A percentile compares a stretch with the other conserved stretches of the same genome.
These are phyloP conservation scores for Acyrthosiphon pisum DNA, from an alignment of 1,140 invertebrate species.

Conservation along the genomic window DNA sequence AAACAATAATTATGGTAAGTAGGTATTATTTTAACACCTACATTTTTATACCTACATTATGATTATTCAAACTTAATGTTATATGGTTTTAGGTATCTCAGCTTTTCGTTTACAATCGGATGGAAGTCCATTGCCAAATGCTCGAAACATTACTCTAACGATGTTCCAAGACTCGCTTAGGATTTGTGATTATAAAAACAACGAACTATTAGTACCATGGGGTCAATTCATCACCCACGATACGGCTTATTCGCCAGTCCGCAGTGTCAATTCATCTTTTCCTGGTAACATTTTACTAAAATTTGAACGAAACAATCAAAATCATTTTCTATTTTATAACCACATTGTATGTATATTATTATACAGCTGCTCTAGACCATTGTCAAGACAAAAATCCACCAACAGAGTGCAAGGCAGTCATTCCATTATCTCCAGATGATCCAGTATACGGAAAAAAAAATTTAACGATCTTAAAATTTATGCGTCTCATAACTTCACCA, in stretches of 20 bases:
- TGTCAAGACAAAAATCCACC: not conserved
- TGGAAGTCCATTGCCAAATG: conserved; percentile 65
- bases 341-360: not conserved
- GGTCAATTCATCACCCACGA: conserved; percentile 39
- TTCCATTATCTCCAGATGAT: not conserved
- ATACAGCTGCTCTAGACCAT: not conserved
- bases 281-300: not conserved
- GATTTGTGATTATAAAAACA: conserved; percentile 37
- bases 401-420: not conserved
- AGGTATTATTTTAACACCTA: not conserved
- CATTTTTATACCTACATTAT: no score
- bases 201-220: not conserved
- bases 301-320: not conserved
- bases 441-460: not conserved
- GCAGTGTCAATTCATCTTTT: conserved; percentile 30
- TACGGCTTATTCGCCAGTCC: not conserved
- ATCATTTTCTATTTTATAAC: not conserved
- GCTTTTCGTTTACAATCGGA: conserved; percentile 64
- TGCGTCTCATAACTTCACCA: not conserved
- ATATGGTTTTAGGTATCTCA: conserved; percentile 44
- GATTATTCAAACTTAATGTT: no score
- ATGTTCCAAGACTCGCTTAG: conserved; percentile 65
- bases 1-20: not conserved
- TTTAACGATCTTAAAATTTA: not conserved
- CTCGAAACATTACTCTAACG: conserved; percentile 65